Evolutionary conservation across 2,888 invertebrate species (phyloP), one percentile per base, ranked within the genome.

Genomic region (Deilephila porcellus): DNA sequence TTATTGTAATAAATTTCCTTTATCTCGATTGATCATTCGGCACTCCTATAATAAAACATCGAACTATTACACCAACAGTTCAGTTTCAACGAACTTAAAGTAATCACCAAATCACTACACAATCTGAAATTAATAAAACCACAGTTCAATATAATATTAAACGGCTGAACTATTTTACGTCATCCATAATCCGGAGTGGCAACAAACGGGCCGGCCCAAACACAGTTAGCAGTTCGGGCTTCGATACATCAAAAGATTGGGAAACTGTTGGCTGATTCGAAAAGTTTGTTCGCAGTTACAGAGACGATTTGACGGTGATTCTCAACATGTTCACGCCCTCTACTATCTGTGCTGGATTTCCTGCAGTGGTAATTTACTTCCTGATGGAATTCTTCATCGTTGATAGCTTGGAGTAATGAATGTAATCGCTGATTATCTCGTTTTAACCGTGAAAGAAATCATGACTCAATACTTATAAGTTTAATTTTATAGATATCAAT

Each of bases 211-310:
- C 17, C 20, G 67, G n/a, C 29, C 53, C 45, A 45, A 29, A 52
- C n/a, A 71, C 56, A 71, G 71, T 71, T 64, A 64, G 34, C 34
- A 64, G 64, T 59, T 59, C 71, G 25, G 53, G 14, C 34, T 37
- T 77, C 78, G 81, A 86, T 85, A 87, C 81, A 86, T 84, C 84
- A 84, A 82, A 86, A 86, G 84, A 85, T 84, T 82, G 84, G 79
- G 78, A 80, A 77, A 75, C 75, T 71, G 75, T 77, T 78, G 74
- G 80, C 80, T 86, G 86, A 87, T 87, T 84, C 84, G 83, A 85
- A 88, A 88, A 88, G 81, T 87, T 87, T 82, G 56, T 63, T 59
- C 53, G 63, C 60, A 73, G 59, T 72, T 76, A 59, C 60, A 70
- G 77, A 82, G 78, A 77, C 82, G 79, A 80, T 82, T 81, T 82